These are phyloP conservation scores for Pantherophis vulpinus DNA, from an alignment of 2,797 vertebrate species.

Conservation along the genomic window DNA sequence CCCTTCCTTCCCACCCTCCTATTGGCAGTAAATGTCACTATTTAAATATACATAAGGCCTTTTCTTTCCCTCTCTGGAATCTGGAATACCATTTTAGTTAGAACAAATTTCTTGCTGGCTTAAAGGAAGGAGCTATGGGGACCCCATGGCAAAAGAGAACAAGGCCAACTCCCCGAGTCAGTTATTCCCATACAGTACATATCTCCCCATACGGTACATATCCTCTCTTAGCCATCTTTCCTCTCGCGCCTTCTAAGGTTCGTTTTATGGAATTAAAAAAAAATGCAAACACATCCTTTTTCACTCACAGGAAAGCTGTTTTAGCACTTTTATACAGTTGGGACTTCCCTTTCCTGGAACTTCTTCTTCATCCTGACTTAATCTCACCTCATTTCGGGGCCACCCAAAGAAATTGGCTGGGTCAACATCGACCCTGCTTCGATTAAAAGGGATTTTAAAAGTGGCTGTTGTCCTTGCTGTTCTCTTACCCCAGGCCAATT, in stretches of 20 bases:
- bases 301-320: neutral
- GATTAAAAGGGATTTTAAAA: neutral
- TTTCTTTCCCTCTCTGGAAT: neutral
- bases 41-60: neutral
- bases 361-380: neutral
- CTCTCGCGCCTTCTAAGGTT: neutral
- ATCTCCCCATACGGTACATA: neutral
- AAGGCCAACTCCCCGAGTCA: neutral
- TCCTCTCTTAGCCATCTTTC: neutral
- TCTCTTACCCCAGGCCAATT: neutral
- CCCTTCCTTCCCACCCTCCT: neutral
- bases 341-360: neutral
- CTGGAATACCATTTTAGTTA: neutral
- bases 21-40: neutral
- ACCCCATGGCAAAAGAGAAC: accelerated
- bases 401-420: neutral
- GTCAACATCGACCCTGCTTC: neutral
- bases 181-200: neutral
- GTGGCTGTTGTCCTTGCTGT: neutral
- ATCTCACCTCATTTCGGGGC: neutral
- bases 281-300: neutral
- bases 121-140: neutral
- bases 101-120: neutral
- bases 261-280: neutral
- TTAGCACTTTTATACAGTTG: neutral